Percentiles rank a stretch among this genome's conserved stretches.
Conservation (phyloP, 2,113 vertebrate species). For the Scophthalmus maximus region DNA sequence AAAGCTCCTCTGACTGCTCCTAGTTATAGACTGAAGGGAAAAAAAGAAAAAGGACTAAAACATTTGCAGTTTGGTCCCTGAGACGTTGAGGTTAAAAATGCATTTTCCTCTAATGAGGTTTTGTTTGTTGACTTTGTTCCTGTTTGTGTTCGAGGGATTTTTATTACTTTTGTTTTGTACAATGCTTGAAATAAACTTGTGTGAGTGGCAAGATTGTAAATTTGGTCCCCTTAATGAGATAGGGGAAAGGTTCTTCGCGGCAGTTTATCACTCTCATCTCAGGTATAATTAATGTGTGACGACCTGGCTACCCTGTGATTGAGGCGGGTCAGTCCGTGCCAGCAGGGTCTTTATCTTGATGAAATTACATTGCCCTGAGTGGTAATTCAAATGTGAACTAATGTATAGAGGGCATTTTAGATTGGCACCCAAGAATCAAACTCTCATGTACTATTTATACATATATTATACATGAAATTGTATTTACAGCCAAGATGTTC, state of each 20-base stretch:
- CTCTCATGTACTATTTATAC: too few relatives aligned
- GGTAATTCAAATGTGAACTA: background rate
- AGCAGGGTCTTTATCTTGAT: slow-evolving; percentile 39
- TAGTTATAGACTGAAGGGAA: too few relatives aligned
- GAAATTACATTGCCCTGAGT: slow-evolving; percentile 1
- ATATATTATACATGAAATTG: too few relatives aligned
- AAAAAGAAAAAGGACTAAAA: background rate
- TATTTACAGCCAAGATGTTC: background rate
- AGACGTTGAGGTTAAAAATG: background rate
- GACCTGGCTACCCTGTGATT: slow-evolving; percentile 10
- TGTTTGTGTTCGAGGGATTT: background rate
- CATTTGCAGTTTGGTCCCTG: background rate
- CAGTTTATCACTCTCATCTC: slow-evolving; percentile 11
- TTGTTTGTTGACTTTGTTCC: background rate
- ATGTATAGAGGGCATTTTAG: too few relatives aligned
- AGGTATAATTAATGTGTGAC: slow-evolving; percentile 25
- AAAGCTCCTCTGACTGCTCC: too few relatives aligned
- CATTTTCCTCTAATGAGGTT: background rate
- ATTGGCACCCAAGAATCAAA: background rate
- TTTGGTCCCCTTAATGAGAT: background rate
- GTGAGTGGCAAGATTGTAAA: background rate
- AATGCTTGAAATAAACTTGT: too few relatives aligned
- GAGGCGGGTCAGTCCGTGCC: slow-evolving; percentile 18
- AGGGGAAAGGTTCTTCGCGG: slow-evolving; percentile 7
- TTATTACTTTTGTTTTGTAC: background rate